Evolutionary conservation across 2,888 invertebrate species (phyloP).

Genomic region (Calameuta idolon): DNA sequence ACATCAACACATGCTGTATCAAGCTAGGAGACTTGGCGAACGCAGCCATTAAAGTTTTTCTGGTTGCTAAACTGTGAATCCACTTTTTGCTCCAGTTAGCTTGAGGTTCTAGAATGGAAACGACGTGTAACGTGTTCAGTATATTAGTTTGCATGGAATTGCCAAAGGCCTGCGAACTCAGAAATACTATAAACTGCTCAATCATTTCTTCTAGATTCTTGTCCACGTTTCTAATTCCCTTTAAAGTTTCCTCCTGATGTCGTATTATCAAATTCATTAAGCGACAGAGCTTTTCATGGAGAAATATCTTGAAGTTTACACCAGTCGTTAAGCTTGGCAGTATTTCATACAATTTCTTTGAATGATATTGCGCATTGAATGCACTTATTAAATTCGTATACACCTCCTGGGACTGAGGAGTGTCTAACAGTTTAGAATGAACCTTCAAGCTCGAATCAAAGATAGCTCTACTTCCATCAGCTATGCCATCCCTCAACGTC

Average conservation of each 20-base stretch:
- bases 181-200: conserved; percentile 56
- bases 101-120: conserved; percentile 58
- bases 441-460: conserved; percentile 59
- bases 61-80: conserved; percentile 52
- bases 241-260: conserved; percentile 57
- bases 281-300: conserved; percentile 59
- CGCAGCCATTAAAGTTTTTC: conserved; percentile 48
- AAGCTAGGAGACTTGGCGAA: conserved; percentile 54
- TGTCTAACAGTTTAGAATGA: conserved; percentile 27
- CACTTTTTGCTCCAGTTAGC: conserved; percentile 59
- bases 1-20: conserved; percentile 43
- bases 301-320: conserved; percentile 59
- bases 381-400: conserved; percentile 52
- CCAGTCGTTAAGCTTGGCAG: conserved; percentile 56
- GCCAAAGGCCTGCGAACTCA: conserved; percentile 42
- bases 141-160: conserved; percentile 41
- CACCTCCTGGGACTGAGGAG: conserved; percentile 41
- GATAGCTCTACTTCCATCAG: conserved; percentile 55
- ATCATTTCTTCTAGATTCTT: conserved; percentile 55
- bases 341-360: conserved; percentile 46
- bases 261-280: conserved; percentile 52
- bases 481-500: conserved; percentile 52
- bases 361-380: conserved; percentile 52
- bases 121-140: conserved; percentile 50
- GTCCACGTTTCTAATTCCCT: conserved; percentile 47